Percentiles rank a stretch among this genome's conserved stretches.
Evolutionary conservation across 2,797 vertebrate species (phyloP).

Genomic region (Molossus molossus): DNA sequence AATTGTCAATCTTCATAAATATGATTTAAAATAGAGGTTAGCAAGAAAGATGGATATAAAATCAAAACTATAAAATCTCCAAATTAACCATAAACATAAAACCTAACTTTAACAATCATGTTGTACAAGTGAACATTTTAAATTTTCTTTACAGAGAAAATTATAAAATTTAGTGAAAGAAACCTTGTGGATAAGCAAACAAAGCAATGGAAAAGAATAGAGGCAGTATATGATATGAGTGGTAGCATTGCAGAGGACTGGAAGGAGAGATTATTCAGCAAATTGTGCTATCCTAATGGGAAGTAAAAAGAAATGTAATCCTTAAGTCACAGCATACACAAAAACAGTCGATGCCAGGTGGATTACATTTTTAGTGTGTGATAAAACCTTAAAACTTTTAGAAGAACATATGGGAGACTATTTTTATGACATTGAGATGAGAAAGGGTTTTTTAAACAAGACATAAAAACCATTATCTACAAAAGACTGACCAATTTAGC

Average conservation of each 20-base stretch:
- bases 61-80: neutral
- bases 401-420: neutral
- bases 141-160: constrained; percentile 54
- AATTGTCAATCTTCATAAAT: neutral
- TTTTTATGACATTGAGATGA: constrained; percentile 28
- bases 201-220: neutral
- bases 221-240: neutral
- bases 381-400: constrained; percentile 44
- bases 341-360: neutral
- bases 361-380: neutral
- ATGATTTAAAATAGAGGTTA: constrained; percentile 42
- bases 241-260: neutral
- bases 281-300: neutral
- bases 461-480: constrained; percentile 32
- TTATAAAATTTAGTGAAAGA: neutral
- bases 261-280: neutral
- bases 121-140: neutral
- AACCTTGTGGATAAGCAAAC: neutral
- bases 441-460: constrained; percentile 9
- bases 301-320: neutral
- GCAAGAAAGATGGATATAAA: constrained; percentile 2
- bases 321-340: neutral
- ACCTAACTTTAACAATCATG: constrained; percentile 13
- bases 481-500: constrained; percentile 38
- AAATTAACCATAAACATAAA: constrained; percentile 18